Percentiles rank a stretch among this genome's conserved stretches.
Conservation (phyloP, 2,113 vertebrate genomes). For the Fulmarus glacialis region DNA sequence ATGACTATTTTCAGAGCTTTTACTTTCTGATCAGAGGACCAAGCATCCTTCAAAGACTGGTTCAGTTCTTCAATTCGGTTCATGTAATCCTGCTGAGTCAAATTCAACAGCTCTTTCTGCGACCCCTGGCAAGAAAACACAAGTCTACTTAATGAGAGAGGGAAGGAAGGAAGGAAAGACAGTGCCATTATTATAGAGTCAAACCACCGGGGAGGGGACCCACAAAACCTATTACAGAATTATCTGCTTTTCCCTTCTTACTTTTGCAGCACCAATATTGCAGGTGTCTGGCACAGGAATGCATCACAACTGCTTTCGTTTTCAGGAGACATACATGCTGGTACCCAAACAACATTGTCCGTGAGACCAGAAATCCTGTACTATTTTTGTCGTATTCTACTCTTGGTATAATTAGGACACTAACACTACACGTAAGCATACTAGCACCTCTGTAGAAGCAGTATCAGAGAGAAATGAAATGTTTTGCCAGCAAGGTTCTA, state of each 20-base stretch:
- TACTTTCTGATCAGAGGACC: slow-evolving; percentile 97
- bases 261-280: not conserved
- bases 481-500: not conserved
- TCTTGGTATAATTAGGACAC: not conserved
- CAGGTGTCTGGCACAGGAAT: not conserved
- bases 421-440: not conserved
- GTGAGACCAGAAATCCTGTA: not conserved
- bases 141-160: not conserved
- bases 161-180: not conserved
- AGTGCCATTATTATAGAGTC: not conserved
- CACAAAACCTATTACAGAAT: not conserved
- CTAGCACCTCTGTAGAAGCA: not conserved
- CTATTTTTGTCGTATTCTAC: not conserved
- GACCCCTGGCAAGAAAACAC: slow-evolving; percentile 83
- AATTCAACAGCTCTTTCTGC: slow-evolving; percentile 92
- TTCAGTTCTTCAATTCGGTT: slow-evolving; percentile 96
- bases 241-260: not conserved
- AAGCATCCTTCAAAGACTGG: slow-evolving; percentile 95
- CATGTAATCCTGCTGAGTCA: slow-evolving; percentile 96
- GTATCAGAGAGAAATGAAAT: not conserved
- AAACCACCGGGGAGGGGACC: not conserved
- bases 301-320: not conserved
- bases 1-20: slow-evolving; percentile 99
- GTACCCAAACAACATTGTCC: not conserved
- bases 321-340: not conserved